Conservation (phyloP, 2,113 vertebrate species). For the Canis aureus region DNA sequence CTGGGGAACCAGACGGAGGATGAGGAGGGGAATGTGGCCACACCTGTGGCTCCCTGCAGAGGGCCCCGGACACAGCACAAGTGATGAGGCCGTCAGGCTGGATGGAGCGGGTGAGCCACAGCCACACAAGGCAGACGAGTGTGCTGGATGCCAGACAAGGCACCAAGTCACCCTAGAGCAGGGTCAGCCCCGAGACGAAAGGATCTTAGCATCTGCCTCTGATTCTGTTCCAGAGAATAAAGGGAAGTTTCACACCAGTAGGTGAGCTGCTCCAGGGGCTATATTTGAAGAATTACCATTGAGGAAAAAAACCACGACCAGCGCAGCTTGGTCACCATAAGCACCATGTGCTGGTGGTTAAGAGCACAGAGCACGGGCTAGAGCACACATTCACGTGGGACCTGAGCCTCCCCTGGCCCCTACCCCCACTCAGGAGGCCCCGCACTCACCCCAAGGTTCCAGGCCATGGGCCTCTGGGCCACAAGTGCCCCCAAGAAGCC, state of each 20-base stretch:
- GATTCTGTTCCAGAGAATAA: background rate
- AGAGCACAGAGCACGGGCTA: background rate
- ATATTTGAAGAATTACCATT: no score
- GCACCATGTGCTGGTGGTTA: accelerated
- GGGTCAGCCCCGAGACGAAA: accelerated
- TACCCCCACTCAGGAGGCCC: background rate
- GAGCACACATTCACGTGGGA: accelerated
- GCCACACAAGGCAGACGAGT: accelerated
- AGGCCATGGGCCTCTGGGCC: background rate
- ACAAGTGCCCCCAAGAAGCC: accelerated
- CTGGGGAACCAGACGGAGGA: conserved; percentile 23
- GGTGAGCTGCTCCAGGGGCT: background rate
- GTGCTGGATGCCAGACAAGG: accelerated
- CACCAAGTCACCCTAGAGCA: no score
- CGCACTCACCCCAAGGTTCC: accelerated
- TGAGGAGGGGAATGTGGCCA: accelerated
- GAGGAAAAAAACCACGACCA: background rate
- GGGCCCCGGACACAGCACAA: accelerated
- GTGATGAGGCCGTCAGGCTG: background rate
- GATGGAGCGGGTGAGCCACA: accelerated
- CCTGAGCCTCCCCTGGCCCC: background rate
- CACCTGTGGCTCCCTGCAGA: background rate
- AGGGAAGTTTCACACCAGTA: no score
- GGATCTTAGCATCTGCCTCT: accelerated
- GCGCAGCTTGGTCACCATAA: background rate